Evolutionary conservation across 2,797 vertebrate genomes (phyloP), one percentile per base, ranked within the genome.

Genomic region (Hyperoplus immaculatus): DNA sequence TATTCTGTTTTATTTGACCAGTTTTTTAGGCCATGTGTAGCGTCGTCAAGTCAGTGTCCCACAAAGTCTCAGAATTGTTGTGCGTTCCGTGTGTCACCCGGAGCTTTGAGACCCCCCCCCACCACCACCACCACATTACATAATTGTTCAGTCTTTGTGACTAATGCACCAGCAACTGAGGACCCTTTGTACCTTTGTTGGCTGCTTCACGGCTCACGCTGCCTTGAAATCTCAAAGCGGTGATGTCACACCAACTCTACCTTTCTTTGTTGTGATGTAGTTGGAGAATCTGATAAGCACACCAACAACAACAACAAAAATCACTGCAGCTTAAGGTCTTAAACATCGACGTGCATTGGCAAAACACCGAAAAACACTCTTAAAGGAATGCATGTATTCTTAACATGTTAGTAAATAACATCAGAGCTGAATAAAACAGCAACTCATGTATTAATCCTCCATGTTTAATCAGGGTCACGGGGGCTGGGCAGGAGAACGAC

Each of bases 161-260:
- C 75, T 79, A 85, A 88, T 80, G 49, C 73, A 76, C 77, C 83
- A 67, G 77, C 77, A 86, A 71, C 60, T n/a, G 74, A 76, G 76
- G 49, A 80, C 51, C 69, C 51, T 87, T 82, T 82, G 81, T 80
- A 83, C 51, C 72, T 85, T 81, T 84, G 69, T 83, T 12, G 39
- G 41, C 62, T 18, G 66, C 59, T 69, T 79, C 54, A 47, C 4
- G n/a, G 72, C n/a, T 79, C 54, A 47, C 5, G n/a, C 74, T 18
- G 81, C 61, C 49, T 77, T 70, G 65, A 74, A 84, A 80, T 78
- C 41, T 67, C 41, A 50, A 70, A 75, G 41, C 10, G 8, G n/a
- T 57, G 67, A 76, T 45, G 57, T 78, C 51, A 72, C 61, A 51
- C 50, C 13, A 58, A 29, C 49, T 60, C 12, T 9, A 84, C 41